phyloP scores from a whole-genome alignment of 2,888 invertebrate species.

The Apamea monoglypha region DNA sequence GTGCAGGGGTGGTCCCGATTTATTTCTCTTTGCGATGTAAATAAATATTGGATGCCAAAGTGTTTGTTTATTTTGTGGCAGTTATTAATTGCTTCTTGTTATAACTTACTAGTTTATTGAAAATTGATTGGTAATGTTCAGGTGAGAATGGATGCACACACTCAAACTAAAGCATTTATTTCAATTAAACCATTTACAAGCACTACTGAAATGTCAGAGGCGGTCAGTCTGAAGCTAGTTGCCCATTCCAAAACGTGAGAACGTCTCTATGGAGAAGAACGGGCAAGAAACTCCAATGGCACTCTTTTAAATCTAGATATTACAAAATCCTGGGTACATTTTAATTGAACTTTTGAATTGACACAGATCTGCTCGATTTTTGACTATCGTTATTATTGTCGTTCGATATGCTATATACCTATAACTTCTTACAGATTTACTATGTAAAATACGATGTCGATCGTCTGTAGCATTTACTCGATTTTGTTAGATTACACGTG shows the following conservation, averaged over 20 bases:
- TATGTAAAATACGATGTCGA: neutral
- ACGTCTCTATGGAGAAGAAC: neutral
- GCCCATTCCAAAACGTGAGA: neutral
- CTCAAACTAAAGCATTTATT: neutral
- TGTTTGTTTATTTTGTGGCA: constrained; percentile 51
- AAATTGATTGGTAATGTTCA: neutral
- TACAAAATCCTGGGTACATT: neutral
- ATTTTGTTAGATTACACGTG: neutral
- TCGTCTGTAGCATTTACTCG: neutral
- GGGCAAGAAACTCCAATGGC: neutral
- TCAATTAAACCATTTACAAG: neutral
- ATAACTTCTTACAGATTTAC: neutral
- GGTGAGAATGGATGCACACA: neutral
- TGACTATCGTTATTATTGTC: neutral
- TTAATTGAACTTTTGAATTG: neutral
- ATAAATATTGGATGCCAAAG: constrained; percentile 47
- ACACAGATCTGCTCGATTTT: neutral
- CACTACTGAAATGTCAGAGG: neutral
- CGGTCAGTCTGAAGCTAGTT: neutral
- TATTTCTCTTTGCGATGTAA: constrained; percentile 40
- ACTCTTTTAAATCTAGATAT: neutral
- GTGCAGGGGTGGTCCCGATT: constrained; percentile 56
- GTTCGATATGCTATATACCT: neutral
- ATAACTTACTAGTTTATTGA: neutral
- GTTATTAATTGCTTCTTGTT: constrained; percentile 26